These are phyloP conservation scores for Baccha elongata DNA, from an alignment of 2,888 invertebrate species.

Conservation along the genomic window DNA sequence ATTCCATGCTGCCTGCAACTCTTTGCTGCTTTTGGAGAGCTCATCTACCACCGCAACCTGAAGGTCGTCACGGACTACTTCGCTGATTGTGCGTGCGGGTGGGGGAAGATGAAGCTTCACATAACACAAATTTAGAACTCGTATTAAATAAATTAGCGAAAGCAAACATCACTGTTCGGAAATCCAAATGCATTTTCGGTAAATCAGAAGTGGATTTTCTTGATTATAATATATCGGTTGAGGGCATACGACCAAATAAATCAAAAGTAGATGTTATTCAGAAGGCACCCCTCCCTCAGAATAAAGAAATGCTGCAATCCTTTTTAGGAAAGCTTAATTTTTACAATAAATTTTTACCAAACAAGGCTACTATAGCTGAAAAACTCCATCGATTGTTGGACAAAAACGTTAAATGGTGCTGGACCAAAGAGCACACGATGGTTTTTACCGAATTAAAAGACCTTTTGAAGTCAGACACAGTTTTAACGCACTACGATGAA, in stretches of 20 bases:
- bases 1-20: no score
- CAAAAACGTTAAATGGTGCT: slow-evolving; percentile 20
- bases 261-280: slow-evolving; percentile 21
- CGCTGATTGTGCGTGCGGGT: no score
- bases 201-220: slow-evolving; percentile 26
- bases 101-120: slow-evolving; percentile 1
- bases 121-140: slow-evolving; percentile 10
- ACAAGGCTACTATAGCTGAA: slow-evolving; percentile 21
- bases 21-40: no score
- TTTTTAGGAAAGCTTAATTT: slow-evolving; percentile 24
- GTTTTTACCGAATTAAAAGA: slow-evolving; percentile 20
- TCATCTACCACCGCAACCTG: no score
- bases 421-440: slow-evolving; percentile 12
- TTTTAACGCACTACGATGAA: slow-evolving; percentile 32
- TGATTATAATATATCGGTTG: slow-evolving; percentile 15
- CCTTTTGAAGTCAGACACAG: slow-evolving; percentile 3
- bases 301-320: no score
- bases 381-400: slow-evolving; percentile 22
- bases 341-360: slow-evolving; percentile 20
- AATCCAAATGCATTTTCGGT: slow-evolving; percentile 28
- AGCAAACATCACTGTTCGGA: slow-evolving; percentile 18
- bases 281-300: slow-evolving; percentile 8
- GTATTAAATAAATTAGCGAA: slow-evolving; percentile 11
- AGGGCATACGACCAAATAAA: slow-evolving; percentile 7
- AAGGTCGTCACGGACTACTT: no score